Evolutionary conservation across 2,113 vertebrate species (phyloP), one percentile per base, ranked within the genome.

Genomic region (Falcunculus frontatus): DNA sequence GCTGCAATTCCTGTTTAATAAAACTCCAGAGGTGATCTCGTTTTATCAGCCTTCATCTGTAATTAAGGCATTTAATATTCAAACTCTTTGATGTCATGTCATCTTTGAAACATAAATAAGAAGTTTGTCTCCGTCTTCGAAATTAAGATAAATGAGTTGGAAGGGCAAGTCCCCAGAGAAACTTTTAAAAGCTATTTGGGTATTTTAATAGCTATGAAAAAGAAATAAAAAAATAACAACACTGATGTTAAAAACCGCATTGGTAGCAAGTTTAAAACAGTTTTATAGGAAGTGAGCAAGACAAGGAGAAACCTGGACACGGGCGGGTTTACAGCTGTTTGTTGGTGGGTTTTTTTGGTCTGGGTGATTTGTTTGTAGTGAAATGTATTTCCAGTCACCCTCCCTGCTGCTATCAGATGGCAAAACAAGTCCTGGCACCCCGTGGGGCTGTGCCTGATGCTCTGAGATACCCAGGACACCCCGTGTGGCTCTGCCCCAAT

Each of bases 61-160:
- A 97, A 97, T 97, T 97, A 97, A 97, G 81, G 76, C 72, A 80
- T 95, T 97, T 96, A 96, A 96, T 97, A 97, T 95, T 95, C 91
- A 96, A 97, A 53, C 16, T 56, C 90, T 97, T 97, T 97, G 97
- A 97, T 94, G 97, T 95, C 70, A 62, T 70, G 87, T 96, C 95
- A 92, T 97, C 90, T 96, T 93, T 87, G 92, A 96, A 97, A 95
- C 84, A 94, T 95, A 95, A 96, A 95, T 95, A 95, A 96, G 94
- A 92, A 89, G 96, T 94, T 96, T 97, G 82, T 93, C 96, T 97
- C 88, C 89, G 78, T 97, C 86, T 91, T 87, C 84, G 11, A 95
- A 97, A 96, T 90, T 25, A 94, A 93, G 95, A 96, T 96, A 93
- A 97, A 94, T 86, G 81, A 96, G 79, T 96, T 94, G 77, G 76